These are phyloP conservation scores for Erebia aethiops DNA, from an alignment of 2,888 invertebrate species.

Conservation along the genomic window DNA sequence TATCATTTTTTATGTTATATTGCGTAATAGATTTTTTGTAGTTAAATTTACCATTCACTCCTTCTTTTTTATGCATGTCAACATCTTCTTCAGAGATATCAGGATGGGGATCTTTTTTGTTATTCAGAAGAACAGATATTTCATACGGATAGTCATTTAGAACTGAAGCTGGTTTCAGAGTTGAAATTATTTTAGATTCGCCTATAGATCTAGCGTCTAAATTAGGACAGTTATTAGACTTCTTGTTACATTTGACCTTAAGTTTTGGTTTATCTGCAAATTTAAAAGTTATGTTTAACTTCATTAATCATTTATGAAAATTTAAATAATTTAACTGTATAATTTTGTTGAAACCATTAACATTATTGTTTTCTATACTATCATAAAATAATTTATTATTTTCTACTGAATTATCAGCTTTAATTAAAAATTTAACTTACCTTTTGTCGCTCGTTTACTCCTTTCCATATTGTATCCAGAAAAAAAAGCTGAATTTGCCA, in stretches of 20 bases:
- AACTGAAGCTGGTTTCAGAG: conserved; percentile 50
- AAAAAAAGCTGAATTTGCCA: conserved; percentile 50
- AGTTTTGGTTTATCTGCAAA: conserved; percentile 14
- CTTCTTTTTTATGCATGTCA: conserved; percentile 2
- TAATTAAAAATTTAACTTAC: conserved; percentile 51
- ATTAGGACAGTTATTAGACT: conserved; percentile 39
- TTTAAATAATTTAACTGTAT: background rate
- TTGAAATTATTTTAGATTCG: conserved; percentile 52
- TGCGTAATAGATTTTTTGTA: conserved; percentile 28
- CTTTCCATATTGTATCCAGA: conserved; percentile 55
- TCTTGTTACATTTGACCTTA: conserved; percentile 40
- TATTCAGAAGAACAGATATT: conserved; percentile 55
- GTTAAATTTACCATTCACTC: background rate
- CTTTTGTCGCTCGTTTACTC: conserved; percentile 53
- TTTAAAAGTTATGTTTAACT: too few species aligned
- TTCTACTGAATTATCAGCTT: background rate
- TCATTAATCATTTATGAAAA: too few species aligned
- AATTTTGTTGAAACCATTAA: too few species aligned
- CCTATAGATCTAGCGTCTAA: conserved; percentile 40
- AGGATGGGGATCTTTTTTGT: conserved; percentile 31
- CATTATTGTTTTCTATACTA: too few species aligned
- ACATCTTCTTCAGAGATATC: conserved; percentile 1
- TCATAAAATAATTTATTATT: too few species aligned
- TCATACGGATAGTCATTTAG: conserved; percentile 68
- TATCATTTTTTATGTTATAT: conserved; percentile 25